Evolutionary conservation across 2,113 vertebrate species (phyloP).

Genomic region (Montifringilla adamsi): DNA sequence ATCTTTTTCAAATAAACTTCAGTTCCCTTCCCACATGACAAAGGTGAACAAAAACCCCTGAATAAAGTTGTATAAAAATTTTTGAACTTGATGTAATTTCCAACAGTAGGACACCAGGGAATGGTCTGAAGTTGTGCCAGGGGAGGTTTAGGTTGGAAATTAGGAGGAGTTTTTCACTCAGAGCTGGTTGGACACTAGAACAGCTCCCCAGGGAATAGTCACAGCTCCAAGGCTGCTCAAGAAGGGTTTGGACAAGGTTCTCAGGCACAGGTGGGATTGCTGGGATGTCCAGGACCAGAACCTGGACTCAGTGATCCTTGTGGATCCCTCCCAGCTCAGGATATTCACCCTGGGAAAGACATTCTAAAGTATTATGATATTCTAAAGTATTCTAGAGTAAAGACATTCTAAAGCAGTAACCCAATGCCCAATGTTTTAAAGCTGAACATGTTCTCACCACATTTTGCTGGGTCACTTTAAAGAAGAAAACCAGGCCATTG

Average conservation of each 20-base stretch:
- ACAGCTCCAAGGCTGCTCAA: neutral
- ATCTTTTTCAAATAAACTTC: neutral
- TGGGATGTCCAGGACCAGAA: neutral
- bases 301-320: accelerated
- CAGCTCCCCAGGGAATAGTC: neutral
- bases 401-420: neutral
- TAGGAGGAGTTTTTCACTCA: neutral
- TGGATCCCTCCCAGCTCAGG: no score
- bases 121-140: neutral
- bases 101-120: accelerated
- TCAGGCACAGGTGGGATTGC: neutral
- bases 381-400: neutral
- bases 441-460: accelerated
- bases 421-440: neutral
- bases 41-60: neutral
- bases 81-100: neutral
- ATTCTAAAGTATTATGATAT: neutral
- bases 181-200: neutral
- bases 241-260: accelerated
- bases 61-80: no score
- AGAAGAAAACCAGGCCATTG: neutral
- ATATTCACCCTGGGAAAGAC: neutral
- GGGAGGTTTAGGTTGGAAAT: neutral
- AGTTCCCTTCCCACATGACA: accelerated
- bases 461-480: neutral